Evolutionary conservation across 1,140 invertebrate species (phyloP), one percentile per base, ranked within the genome.

Genomic region (Onthophagus taurus): DNA sequence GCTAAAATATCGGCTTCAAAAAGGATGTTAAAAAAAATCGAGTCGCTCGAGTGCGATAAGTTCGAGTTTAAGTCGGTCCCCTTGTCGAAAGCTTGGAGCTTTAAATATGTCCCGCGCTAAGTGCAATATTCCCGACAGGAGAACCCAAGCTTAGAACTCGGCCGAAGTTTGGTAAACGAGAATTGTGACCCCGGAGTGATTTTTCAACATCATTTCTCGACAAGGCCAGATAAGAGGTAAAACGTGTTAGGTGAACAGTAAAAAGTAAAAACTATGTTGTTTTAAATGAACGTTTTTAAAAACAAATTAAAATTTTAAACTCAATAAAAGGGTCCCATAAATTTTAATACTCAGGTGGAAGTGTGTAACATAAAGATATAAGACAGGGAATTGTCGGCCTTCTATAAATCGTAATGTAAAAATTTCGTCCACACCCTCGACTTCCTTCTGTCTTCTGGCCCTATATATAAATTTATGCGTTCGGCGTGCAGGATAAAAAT

Each of bases 171-270:
- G 36, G 9, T 45, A 39, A 45, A 39, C 19, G 35, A 21, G 36
- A 45, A 45, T 36, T 45, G 35, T 45, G 44, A 45, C 26, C 44
- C 36, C 44, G 35, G 14, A 18, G 44, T 31, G 35, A 45, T 45
- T 38, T 45, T 45, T 45, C 36, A 39, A 45, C 36, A 45, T 45
- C 44, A 45, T 45, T 45, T 45, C 44, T 30, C 44, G 35, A 31
- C 36, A 45, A 16, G 24, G 19, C 29, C 35, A 36, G 24, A 31
- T 45, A 45, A 45, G 39, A 45, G 34, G 44, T 36, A 45, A 45
- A 45, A 35, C 44, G 35, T 45, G 44, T 45, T 41, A 41, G 21
- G n/a, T 26, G 29, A 41, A 41, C 37, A 41, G n/a, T n/a, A n/a
- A n/a, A 26, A 26, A 26, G 23, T 26, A n/a, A 26, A 26, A n/a